Evolutionary conservation across 2,888 invertebrate species (phyloP), one percentile per base, ranked within the genome.

Genomic region (Drosophila peninsularis): DNA sequence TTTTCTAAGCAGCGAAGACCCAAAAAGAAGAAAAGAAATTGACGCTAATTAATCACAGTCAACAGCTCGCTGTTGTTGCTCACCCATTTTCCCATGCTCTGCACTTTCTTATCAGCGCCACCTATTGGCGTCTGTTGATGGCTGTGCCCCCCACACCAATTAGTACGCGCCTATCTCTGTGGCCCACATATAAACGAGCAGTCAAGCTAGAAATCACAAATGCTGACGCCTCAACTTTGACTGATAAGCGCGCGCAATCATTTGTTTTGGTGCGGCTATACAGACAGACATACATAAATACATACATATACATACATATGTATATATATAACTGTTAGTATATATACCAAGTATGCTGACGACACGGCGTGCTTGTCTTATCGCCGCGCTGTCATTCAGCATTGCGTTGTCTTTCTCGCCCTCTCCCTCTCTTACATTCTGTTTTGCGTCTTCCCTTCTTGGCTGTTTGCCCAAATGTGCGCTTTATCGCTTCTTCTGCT

Each of bases 11-110:
- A 27, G 27, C 45, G n/a, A 45, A 47, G 30, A 17, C 30, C 30
- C 19, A 30, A 53, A 14, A n/a, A 24, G 5, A 3, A 24, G 30
- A 53, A 14, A 54, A 27, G 45, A 32, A 72, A 64, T 52, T 65
- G 21, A 60, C 60, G 71, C 56, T 72, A 71, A 71, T 65, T 74
- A 78, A 78, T 73, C 69, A 77, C 66, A 57, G 56, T 39, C 39
- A 32, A 21, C 58, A 32, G n/a, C 60, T 44, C 36, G 50, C 32
- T 60, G 44, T 50, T 34, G 50, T 36, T 39, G 5, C 32, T 42
- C 34, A 9, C 32, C 52, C 42, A 56, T 70, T 52, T 76, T 76
- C 60, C 56, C 66, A 57, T 53, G 53, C 30, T 45, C 39, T 45
- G 56, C 69, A 47, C 30, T 30, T 57, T 57, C 57, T 68, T 68